phyloP scores from a whole-genome alignment of 2,888 invertebrate species.

The Apodemia zela region DNA sequence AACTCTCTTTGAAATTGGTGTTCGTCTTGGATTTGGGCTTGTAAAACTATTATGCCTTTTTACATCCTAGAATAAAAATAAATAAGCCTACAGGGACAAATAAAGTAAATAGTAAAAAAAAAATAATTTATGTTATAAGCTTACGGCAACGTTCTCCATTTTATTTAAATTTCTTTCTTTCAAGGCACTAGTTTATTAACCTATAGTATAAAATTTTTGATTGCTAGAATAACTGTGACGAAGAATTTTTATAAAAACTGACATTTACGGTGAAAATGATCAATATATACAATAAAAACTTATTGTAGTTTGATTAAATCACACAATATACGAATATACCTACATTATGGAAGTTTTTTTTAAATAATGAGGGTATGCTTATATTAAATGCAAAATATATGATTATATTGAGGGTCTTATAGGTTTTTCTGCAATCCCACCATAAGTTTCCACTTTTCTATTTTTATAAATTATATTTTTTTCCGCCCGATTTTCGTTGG shows the following conservation, averaged over 20 bases:
- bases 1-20: slow-evolving; percentile 47
- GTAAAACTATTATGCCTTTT: slow-evolving; percentile 64
- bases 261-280: not conserved
- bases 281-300: not conserved
- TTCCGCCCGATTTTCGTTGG: too few species aligned
- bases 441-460: too few species aligned
- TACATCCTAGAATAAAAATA: slow-evolving; percentile 43
- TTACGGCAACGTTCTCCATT: slow-evolving; percentile 1
- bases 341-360: not conserved
- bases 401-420: too few species aligned
- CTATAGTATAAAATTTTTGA: not conserved
- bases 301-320: not conserved
- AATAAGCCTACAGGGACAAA: not conserved
- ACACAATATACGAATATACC: too few species aligned
- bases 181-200: not conserved
- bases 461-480: too few species aligned
- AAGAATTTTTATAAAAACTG: not conserved
- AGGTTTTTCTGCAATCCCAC: too few species aligned
- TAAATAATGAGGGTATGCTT: not conserved
- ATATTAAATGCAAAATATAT: too few species aligned
- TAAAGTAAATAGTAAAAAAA: too few species aligned
- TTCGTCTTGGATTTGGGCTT: slow-evolving; percentile 49
- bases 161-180: not conserved
- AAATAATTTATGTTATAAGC: not conserved
- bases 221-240: not conserved